Evolutionary conservation across 2,888 invertebrate species (phyloP), one percentile per base, ranked within the genome.

Genomic region (Agrochola macilenta): DNA sequence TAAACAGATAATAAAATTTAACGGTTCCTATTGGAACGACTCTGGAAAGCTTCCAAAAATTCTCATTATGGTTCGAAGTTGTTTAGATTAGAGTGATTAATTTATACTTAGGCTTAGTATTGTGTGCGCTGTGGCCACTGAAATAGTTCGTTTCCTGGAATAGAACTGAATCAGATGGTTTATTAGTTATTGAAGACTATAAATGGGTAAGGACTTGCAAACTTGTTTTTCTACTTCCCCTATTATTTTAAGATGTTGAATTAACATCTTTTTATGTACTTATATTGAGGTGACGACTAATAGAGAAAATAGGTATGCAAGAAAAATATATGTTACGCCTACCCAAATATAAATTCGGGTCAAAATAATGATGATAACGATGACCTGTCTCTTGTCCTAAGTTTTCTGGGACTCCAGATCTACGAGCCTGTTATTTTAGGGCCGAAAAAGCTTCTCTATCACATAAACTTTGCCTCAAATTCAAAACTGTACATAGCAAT

Each of bases 1-100:
- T 87, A 88, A 87, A 88, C 81, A 87, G 73, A 79, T 75, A 58
- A 65, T 88, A 87, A 87, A 88, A 69, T 72, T 79, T 85, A 57
- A 87, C 65, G 66, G 58, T 78, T 83, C 77, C 81, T 57, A 87
- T 85, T 85, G 74, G 83, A 83, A 87, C 78, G 76, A 46, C 17
- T 74, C 76, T 88, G 89, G 87, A 87, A 60, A 72, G 57, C 66
- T 43, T 82, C 87, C 89, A 85, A 86, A 78, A 71, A 60, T 66
- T 46, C 70, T 81, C 74, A 81, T 84, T 87, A 87, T 35, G 66
- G 71, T 76, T 79, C 74, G 69, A 81, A 87, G 81, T 81, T 87
- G 85, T 88, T 82, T 82, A 79, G 20, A 39, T 69, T 60, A n/a
- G n/a, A 66, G 30, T 79, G 81, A 82, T 87, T 81, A 77, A 87